Conservation (phyloP, 1,140 invertebrate genomes). For the Hesperophylax magnus region DNA sequence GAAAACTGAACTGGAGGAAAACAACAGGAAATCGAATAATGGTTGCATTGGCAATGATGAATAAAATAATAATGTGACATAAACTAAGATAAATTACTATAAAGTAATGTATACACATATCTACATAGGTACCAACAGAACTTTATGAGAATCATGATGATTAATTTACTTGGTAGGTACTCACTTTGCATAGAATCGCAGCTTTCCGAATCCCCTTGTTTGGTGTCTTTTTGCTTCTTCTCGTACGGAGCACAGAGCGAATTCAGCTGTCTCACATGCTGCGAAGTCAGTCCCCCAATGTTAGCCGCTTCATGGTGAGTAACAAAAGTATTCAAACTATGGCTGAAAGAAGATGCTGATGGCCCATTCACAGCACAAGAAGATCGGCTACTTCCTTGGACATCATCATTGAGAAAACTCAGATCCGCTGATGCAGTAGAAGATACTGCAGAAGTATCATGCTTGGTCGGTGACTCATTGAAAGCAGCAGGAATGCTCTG, state of each 20-base stretch:
- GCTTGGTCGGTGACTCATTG: slow-evolving; percentile 8
- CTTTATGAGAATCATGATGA: no score
- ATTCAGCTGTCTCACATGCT: slow-evolving; percentile 53
- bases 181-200: slow-evolving; percentile 55
- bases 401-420: slow-evolving; percentile 41
- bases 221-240: slow-evolving; percentile 30
- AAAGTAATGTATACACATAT: no score
- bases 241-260: slow-evolving; percentile 47
- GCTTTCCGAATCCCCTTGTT: slow-evolving; percentile 39
- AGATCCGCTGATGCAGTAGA: slow-evolving; percentile 36
- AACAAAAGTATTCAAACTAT: slow-evolving; percentile 45
- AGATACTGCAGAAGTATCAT: background rate
- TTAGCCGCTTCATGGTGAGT: background rate
- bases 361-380: slow-evolving; percentile 28
- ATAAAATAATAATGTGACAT: no score
- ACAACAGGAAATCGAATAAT: no score
- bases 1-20: no score
- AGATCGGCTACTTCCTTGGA: slow-evolving; percentile 21
- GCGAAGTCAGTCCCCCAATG: slow-evolving; percentile 48
- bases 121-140: no score
- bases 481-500: background rate
- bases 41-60: no score
- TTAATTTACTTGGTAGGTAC: background rate
- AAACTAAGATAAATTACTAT: no score
- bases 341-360: slow-evolving; percentile 52